Percentiles rank a stretch among this genome's conserved stretches.
Evolutionary conservation across 2,888 invertebrate genomes (phyloP).

Genomic region (Cryptus viduatorius): DNA sequence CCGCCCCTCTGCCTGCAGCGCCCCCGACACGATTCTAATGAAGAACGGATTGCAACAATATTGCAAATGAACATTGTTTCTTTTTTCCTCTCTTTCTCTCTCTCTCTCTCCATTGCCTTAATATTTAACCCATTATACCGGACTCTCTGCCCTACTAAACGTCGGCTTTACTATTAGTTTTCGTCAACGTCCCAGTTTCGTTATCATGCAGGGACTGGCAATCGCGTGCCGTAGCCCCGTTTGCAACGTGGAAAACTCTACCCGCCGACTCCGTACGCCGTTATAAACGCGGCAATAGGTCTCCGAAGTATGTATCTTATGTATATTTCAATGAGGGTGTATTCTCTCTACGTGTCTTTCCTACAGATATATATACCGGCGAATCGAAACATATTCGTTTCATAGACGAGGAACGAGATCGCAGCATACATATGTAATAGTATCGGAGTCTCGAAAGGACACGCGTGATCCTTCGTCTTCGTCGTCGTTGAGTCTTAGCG

Average conservation of each 20-base stretch:
- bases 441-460: slow-evolving; percentile 44
- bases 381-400: slow-evolving; percentile 12
- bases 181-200: slow-evolving; percentile 70
- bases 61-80: not conserved
- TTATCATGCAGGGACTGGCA: slow-evolving; percentile 59
- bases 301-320: slow-evolving; percentile 22
- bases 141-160: slow-evolving; percentile 10
- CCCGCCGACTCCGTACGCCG: slow-evolving; percentile 21
- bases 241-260: slow-evolving; percentile 68
- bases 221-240: slow-evolving; percentile 77
- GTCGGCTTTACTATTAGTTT: slow-evolving; percentile 52
- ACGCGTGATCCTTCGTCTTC: slow-evolving; percentile 51
- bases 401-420: slow-evolving; percentile 42
- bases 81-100: not conserved
- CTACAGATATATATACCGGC: not conserved
- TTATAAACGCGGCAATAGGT: slow-evolving; percentile 38
- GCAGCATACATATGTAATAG: slow-evolving; percentile 54
- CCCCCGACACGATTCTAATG: not conserved
- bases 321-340: slow-evolving; percentile 29
- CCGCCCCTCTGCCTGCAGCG: no score
- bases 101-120: not conserved
- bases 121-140: not conserved
- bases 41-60: not conserved
- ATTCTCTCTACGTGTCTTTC: slow-evolving; percentile 6
- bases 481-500: not conserved